These are phyloP conservation scores for Amiota mariae DNA, from an alignment of 2,888 invertebrate genomes.

Conservation along the genomic window DNA sequence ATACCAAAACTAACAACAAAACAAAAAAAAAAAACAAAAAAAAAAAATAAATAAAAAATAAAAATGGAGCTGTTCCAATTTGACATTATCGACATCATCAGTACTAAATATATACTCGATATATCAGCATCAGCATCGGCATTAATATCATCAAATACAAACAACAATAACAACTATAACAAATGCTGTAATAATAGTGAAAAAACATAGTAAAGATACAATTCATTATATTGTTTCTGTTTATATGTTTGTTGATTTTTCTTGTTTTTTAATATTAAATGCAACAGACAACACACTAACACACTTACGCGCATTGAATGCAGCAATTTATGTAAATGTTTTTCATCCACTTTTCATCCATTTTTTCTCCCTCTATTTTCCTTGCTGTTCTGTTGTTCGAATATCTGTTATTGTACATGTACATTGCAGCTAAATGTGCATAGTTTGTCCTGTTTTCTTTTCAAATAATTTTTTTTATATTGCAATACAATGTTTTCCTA, in stretches of 20 bases:
- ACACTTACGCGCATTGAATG: conserved; percentile 23
- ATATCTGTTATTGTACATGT: background rate
- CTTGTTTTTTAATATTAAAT: background rate
- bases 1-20: conserved; percentile 17
- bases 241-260: too few relatives aligned
- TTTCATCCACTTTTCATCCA: conserved; percentile 34
- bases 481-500: background rate
- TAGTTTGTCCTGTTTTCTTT: background rate
- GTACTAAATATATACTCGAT: background rate
- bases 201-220: too few relatives aligned
- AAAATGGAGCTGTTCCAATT: conserved; percentile 27
- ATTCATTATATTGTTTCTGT: too few relatives aligned
- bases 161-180: background rate
- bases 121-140: background rate
- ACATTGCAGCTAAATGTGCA: background rate
- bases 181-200: too few relatives aligned
- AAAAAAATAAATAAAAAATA: conserved; percentile 19
- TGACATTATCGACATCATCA: conserved; percentile 23
- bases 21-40: conserved; percentile 19
- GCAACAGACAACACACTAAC: conserved; percentile 11
- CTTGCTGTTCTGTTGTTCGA: background rate
- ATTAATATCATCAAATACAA: conserved; percentile 24
- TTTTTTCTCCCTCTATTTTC: background rate
- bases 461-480: background rate
- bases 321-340: conserved; percentile 32